Conservation (phyloP, 2,113 vertebrate genomes). For the Siniperca knerii region DNA sequence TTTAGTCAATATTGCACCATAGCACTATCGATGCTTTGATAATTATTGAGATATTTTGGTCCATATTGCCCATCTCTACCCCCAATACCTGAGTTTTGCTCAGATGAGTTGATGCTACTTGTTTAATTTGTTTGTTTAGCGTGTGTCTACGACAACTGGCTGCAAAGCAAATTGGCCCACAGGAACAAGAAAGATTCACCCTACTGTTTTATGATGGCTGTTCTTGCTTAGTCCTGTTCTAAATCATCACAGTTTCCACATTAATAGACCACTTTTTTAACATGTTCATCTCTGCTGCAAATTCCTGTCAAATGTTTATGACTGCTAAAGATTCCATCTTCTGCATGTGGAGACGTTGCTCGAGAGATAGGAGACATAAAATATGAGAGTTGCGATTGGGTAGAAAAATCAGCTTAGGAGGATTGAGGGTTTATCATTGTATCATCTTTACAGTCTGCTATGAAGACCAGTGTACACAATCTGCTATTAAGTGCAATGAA, state of each 20-base stretch:
- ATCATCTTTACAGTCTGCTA: slow-evolving; percentile 11
- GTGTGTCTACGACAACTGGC: background rate
- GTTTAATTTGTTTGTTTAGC: background rate
- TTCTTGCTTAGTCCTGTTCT: slow-evolving; percentile 44
- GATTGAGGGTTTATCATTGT: slow-evolving; percentile 7
- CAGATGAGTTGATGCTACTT: background rate
- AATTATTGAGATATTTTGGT: background rate
- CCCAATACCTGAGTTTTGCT: background rate
- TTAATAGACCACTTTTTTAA: slow-evolving; percentile 23
- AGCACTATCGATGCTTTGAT: background rate
- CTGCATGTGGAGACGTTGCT: background rate
- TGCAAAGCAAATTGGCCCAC: background rate
- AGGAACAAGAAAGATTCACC: slow-evolving; percentile 34
- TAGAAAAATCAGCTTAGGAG: background rate
- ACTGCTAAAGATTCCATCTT: slow-evolving; percentile 4
- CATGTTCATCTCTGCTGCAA: slow-evolving; percentile 30
- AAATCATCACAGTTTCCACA: slow-evolving; percentile 54
- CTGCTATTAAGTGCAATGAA: slow-evolving; percentile 4
- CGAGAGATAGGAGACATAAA: background rate
- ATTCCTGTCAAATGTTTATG: slow-evolving; percentile 22
- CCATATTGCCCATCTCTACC: background rate
- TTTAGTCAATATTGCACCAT: background rate
- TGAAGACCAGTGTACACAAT: background rate
- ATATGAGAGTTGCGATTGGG: background rate
- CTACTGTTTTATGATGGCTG: slow-evolving; percentile 44